Evolutionary conservation across 2,888 invertebrate species (phyloP).

Genomic region (Colletes collaris): DNA sequence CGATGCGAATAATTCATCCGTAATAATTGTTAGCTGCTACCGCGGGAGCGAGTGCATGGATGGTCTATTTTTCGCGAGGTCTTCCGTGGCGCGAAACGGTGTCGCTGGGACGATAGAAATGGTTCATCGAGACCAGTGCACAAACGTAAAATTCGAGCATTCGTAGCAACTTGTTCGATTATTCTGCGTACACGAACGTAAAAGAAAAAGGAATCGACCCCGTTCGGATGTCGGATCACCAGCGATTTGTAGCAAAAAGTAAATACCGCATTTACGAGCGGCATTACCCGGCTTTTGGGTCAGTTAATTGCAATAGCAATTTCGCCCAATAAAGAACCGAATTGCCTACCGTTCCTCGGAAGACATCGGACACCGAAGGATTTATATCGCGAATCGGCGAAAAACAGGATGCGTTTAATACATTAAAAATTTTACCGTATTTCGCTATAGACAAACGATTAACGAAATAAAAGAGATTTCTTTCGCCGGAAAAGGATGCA

Average conservation of each 20-base stretch:
- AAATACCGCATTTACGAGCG: conserved; percentile 28
- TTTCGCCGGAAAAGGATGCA: too few species aligned
- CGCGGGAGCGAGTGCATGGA: neutral
- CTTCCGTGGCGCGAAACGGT: neutral
- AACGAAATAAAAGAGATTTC: neutral
- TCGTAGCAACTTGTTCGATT: too few species aligned
- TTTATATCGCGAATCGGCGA: conserved; percentile 21
- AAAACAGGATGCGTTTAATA: conserved; percentile 30
- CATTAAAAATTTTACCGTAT: neutral
- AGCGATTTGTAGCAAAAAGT: conserved; percentile 22
- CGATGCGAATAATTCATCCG: conserved; percentile 2
- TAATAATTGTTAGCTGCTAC: neutral
- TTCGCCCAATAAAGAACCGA: conserved; percentile 40
- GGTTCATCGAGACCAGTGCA: too few species aligned
- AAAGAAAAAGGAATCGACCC: too few species aligned
- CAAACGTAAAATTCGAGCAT: too few species aligned
- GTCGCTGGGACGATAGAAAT: too few species aligned
- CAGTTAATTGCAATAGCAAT: conserved; percentile 46
- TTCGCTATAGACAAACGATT: neutral
- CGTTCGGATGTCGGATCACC: neutral
- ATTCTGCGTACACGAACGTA: too few species aligned
- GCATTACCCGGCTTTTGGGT: conserved; percentile 23
- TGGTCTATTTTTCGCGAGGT: neutral
- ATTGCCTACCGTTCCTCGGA: conserved; percentile 31
- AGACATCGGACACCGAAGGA: conserved; percentile 29